Evolutionary conservation across 2,888 invertebrate genomes (phyloP).

Genomic region (Phalera bucephala): DNA sequence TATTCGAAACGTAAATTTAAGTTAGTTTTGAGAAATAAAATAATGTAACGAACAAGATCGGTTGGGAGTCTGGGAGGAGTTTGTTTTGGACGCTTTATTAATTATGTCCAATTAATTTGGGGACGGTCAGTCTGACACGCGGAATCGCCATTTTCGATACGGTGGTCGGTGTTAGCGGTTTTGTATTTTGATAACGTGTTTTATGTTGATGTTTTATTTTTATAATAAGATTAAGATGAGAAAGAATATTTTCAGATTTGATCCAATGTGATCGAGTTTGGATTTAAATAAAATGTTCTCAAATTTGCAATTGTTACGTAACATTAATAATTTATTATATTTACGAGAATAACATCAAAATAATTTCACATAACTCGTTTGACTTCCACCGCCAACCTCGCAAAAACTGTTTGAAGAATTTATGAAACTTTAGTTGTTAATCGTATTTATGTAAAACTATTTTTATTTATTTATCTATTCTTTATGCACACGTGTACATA

Average conservation of each 20-base stretch:
- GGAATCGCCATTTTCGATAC: conserved; percentile 57
- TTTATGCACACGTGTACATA: no score
- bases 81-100: conserved; percentile 78
- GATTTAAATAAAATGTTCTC: no score
- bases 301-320: no score
- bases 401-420: no score
- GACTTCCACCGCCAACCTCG: no score
- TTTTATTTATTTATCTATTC: no score
- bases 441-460: no score
- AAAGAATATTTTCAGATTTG: background rate
- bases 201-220: conserved; percentile 14
- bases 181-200: conserved; percentile 30
- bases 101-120: conserved; percentile 80
- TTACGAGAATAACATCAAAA: no score
- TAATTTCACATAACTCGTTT: no score
- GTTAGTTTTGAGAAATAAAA: conserved; percentile 61
- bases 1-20: conserved; percentile 14
- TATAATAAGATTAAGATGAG: background rate
- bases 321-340: no score
- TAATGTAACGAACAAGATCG: conserved; percentile 65
- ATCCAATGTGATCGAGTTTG: no score
- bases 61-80: conserved; percentile 70
- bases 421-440: no score
- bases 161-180: conserved; percentile 45
- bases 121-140: conserved; percentile 61